Percentiles rank a stretch among this genome's conserved stretches.
Evolutionary conservation across 2,888 invertebrate species (phyloP).

Genomic region (Adineta ricciae): DNA sequence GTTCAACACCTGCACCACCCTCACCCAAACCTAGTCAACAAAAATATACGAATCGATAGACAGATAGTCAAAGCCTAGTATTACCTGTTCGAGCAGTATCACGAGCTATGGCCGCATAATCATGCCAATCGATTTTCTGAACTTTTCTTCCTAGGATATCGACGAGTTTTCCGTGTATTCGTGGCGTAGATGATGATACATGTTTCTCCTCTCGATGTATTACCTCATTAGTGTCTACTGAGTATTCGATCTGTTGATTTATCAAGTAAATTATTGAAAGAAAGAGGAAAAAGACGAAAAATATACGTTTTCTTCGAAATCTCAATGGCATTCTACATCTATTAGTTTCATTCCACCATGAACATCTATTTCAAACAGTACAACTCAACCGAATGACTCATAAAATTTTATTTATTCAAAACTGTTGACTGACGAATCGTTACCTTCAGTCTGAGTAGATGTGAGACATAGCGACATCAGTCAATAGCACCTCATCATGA

Average conservation of each 20-base stretch:
- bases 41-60: not conserved
- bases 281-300: not conserved
- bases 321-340: not conserved
- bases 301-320: not conserved
- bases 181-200: not conserved
- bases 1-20: not conserved
- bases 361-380: not conserved
- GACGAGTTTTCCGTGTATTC: not conserved
- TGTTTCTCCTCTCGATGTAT: not conserved
- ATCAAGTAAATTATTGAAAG: too few species aligned
- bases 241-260: too few species aligned
- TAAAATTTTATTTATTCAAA: too few species aligned
- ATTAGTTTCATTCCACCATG: not conserved
- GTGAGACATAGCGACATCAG: not conserved
- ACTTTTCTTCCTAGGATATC: not conserved
- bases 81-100: not conserved
- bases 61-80: not conserved
- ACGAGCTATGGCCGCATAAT: not conserved
- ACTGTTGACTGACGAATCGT: not conserved
- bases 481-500: not conserved
- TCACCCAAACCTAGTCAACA: not conserved
- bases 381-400: not conserved
- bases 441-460: not conserved
- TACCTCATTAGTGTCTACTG: too few species aligned
- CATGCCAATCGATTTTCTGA: not conserved